Percentiles rank a stretch among this genome's conserved stretches.
Conservation (phyloP, 2,113 vertebrate species). For the Lycaon pictus region DNA sequence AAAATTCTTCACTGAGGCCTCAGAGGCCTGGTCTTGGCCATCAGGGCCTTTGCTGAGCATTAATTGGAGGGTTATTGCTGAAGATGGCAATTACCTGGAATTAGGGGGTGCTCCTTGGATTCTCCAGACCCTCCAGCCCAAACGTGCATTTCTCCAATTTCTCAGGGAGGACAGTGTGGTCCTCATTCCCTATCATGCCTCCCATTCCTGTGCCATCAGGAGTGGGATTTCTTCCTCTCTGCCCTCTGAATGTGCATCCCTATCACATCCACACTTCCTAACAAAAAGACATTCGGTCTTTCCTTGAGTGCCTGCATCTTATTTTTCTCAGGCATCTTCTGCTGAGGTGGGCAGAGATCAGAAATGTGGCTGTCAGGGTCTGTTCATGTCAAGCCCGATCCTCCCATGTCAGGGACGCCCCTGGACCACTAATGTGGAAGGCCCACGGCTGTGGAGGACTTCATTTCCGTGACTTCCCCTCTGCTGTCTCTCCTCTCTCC, state of each 20-base stretch:
- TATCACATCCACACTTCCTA: neutral
- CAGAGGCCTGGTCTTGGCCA: neutral
- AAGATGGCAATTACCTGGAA: neutral
- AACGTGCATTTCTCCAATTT: too few relatives aligned
- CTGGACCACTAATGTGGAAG: neutral
- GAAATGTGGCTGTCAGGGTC: neutral
- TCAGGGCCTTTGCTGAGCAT: neutral
- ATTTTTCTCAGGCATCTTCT: neutral
- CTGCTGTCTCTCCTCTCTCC: neutral
- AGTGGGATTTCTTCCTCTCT: neutral
- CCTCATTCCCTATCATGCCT: fast-evolving
- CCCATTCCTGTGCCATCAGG: neutral
- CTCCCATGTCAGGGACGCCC: neutral
- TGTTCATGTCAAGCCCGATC: fast-evolving
- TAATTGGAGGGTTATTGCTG: neutral
- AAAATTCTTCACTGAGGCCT: neutral
- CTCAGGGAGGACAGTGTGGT: neutral
- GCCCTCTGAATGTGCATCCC: neutral
- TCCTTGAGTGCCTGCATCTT: neutral
- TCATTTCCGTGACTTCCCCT: too few relatives aligned
- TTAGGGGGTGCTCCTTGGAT: neutral
- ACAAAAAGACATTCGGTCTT: neutral
- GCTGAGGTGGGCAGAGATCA: neutral
- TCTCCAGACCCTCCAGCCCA: too few relatives aligned
- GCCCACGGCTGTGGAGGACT: neutral